phyloP scores from a whole-genome alignment of 2,888 invertebrate species.

The Thalpophila matura region DNA sequence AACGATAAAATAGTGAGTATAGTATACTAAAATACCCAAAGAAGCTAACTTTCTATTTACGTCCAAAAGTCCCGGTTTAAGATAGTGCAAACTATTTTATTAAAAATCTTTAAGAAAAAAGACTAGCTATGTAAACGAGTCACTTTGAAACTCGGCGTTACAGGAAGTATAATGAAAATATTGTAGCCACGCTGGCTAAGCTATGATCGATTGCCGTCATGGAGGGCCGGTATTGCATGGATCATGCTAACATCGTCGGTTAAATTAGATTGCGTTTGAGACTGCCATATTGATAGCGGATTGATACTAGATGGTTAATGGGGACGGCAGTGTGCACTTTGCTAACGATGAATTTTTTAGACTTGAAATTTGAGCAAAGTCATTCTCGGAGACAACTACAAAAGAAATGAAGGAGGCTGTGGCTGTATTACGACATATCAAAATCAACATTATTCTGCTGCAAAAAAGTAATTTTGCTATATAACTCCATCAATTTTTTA shows the following conservation, averaged over 20 bases:
- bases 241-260: constrained; percentile 45
- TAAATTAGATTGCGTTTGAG: constrained; percentile 55
- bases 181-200: constrained; percentile 46
- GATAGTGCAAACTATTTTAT: constrained; percentile 53
- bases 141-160: constrained; percentile 49
- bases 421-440: too few relatives aligned
- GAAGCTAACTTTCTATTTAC: background rate
- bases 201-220: constrained; percentile 58
- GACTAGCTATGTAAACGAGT: constrained; percentile 38
- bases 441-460: too few relatives aligned
- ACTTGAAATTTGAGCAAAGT: too few relatives aligned
- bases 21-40: constrained; percentile 10
- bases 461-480: too few relatives aligned
- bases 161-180: constrained; percentile 53
- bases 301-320: constrained; percentile 37
- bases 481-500: too few relatives aligned
- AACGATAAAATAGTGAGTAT: constrained; percentile 6
- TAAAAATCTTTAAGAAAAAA: constrained; percentile 47
- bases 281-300: constrained; percentile 37
- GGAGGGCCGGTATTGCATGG: constrained; percentile 48
- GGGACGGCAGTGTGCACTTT: constrained; percentile 4
- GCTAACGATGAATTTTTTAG: background rate
- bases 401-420: too few relatives aligned
- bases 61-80: background rate
- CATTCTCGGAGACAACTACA: too few relatives aligned